Evolutionary conservation across 2,797 vertebrate species (phyloP), one percentile per base, ranked within the genome.

Genomic region (Benthosema pterotum): DNA sequence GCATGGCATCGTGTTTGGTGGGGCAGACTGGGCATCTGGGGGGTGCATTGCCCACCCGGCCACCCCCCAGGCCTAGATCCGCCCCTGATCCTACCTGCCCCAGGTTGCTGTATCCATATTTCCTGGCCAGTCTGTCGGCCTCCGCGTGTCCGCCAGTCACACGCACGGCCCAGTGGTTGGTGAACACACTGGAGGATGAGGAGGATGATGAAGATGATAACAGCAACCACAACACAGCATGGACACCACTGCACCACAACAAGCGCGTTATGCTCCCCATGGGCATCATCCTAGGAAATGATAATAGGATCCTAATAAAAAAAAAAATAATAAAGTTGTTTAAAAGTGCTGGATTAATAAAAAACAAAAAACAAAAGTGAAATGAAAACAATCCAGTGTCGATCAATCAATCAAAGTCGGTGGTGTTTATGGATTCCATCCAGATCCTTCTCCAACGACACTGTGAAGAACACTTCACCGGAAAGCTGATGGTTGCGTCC

Each of bases 101-200:
- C 79, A 96, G 80, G 86, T 95, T 96, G 55, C 83, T 81, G 81
- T 94, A 97, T 66, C 95, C 95, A 75, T 96, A 95, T 67, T 89
- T 92, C 0, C 86, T 86, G 52, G 95, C 95, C 59, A 97, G 79
- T 50, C 83, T 80, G 28, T 94, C 93, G 11, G 95, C 95, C 62
- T 88, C 90, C 15, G 79, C 80, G 9, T 77, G 72, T 28, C 95
- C 95, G 68, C 95, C 95, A 42, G 79, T 57, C 59, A 96, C 88
- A 65, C 86, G 86, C 65, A 96, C 94, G 28, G 95, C 95, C 95
- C 95, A 96, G 85, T 96, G 95, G 90, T 96, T 97, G 56, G 95
- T 95, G 71, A 91, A 95, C 67, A 95, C 78, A 68, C 60, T 48
- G 50, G 42, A 5, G 5, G 66, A 42, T 49, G 64, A 2, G 79